These are phyloP conservation scores for Microctenopoma steveboyesi DNA, from an alignment of 2,797 vertebrate species.

Conservation along the genomic window DNA sequence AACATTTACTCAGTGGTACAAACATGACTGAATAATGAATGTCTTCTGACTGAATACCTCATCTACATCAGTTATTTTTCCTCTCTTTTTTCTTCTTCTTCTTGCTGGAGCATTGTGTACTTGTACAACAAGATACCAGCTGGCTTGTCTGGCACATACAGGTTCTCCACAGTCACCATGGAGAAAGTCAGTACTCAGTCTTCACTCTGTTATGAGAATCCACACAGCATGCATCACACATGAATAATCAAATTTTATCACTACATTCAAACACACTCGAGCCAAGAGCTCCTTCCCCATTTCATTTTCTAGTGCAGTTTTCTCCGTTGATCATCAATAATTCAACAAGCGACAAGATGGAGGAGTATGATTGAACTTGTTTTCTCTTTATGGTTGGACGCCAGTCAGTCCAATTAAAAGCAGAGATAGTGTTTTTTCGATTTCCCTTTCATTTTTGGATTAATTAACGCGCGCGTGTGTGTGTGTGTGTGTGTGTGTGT, in stretches of 20 bases:
- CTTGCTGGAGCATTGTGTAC: constrained; percentile 60
- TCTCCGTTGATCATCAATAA: constrained; percentile 73
- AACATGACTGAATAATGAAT: constrained; percentile 35
- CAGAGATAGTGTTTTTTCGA: constrained; percentile 51
- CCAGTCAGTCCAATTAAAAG: constrained; percentile 82
- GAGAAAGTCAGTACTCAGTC: constrained; percentile 58
- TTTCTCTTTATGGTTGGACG: constrained; percentile 76
- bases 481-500: constrained; percentile 13
- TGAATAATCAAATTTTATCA: constrained; percentile 71
- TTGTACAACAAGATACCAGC: constrained; percentile 68
- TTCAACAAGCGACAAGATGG: constrained; percentile 74
- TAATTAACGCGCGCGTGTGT: constrained; percentile 69
- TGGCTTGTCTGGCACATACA: constrained; percentile 72
- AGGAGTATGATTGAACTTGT: constrained; percentile 70
- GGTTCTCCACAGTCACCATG: constrained; percentile 66
- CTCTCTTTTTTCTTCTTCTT: background rate
- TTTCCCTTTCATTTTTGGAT: constrained; percentile 67
- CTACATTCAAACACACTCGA: constrained; percentile 60
- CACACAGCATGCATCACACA: constrained; percentile 65
- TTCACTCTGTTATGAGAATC: constrained; percentile 57
- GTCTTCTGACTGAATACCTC: constrained; percentile 27
- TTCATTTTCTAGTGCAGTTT: constrained; percentile 58
- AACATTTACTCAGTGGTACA: constrained; percentile 32
- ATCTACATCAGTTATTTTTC: constrained; percentile 30
- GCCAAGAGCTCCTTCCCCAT: constrained; percentile 32